Conservation (phyloP, 2,113 vertebrate genomes). For the Bostrychus sinensis region DNA sequence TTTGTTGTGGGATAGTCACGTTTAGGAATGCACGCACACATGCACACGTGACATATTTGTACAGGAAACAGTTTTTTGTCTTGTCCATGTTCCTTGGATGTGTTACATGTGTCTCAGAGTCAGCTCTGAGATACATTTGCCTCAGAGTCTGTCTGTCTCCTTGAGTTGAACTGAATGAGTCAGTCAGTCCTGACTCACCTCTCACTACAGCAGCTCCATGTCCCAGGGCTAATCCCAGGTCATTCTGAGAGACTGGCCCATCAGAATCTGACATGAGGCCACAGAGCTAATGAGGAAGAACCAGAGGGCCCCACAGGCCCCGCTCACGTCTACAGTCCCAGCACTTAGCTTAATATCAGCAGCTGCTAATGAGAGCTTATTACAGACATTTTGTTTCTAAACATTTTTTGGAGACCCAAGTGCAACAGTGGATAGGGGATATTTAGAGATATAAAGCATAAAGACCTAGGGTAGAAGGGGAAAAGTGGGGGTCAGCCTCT, state of each 20-base stretch:
- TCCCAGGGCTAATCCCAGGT: conserved; percentile 7
- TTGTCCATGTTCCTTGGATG: no score
- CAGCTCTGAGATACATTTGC: no score
- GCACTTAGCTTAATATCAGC: background rate
- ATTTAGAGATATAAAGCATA: background rate
- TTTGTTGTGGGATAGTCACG: no score
- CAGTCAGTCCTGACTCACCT: no score
- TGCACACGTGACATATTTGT: no score
- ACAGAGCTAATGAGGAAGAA: no score
- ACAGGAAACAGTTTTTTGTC: conserved; percentile 13
- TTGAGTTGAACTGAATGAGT: conserved; percentile 34
- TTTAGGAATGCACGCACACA: no score
- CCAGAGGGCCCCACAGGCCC: background rate
- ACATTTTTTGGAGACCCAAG: background rate
- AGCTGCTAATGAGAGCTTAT: background rate
- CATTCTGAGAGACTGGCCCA: background rate
- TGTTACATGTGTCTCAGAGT: no score
- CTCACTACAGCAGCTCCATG: no score
- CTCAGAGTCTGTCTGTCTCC: no score
- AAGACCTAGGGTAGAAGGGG: background rate
- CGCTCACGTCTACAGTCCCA: background rate
- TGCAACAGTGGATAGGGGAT: no score
- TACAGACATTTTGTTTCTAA: background rate
- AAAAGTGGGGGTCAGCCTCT: no score
- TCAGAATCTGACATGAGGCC: background rate